Evolutionary conservation across 53 echinoderm and acorn worm genomes (phyloP), one percentile per base, ranked within the genome.

Genomic region (Temnopleurus reevesii): DNA sequence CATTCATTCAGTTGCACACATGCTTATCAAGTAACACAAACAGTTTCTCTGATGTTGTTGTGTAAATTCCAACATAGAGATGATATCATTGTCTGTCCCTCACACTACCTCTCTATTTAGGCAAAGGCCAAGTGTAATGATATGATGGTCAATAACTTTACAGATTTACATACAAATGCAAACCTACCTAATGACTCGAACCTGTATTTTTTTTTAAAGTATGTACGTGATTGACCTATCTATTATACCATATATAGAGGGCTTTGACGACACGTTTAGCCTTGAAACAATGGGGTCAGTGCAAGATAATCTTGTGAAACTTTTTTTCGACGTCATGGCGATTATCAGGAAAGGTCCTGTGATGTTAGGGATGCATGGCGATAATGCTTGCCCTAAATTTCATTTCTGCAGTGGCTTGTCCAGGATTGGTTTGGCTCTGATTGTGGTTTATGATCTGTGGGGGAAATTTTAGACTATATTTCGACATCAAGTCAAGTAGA

Each of bases 321-420:
- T 71, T 17, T 71, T 71, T 21, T n/a, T 41, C 8, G 71, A 71
- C 41, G 71, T 41, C 71, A 71, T 71, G 23, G 71, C 23, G 71
- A 71, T 41, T 17, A 71, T 71, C 71, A 71, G 71, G 23, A 18
- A n/a, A 8, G 71, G 41, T 34, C 38, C 30, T 13, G 71, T 21
- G 71, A 38, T 71, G 71, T 6, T 71, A 31, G 71, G 23, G 41
- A 38, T 2, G 23, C 36, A 36, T 36, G 33, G 7, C 36, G 71
- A 71, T 71, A 41, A 41, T 71, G 41, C 71, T 71, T 71, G 71
- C 36, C 71, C 71, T 71, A 71, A 41, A 71, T 71, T 38, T 38
- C 71, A 38, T 41, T 18, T 43, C 71, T 2, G 21, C 41, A 38
- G 0, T 29, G 71, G 71, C 38, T 71, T 71, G 71, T n/a, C 41